phyloP scores from a whole-genome alignment of 2,113 vertebrate species.

The Strigops habroptila region DNA sequence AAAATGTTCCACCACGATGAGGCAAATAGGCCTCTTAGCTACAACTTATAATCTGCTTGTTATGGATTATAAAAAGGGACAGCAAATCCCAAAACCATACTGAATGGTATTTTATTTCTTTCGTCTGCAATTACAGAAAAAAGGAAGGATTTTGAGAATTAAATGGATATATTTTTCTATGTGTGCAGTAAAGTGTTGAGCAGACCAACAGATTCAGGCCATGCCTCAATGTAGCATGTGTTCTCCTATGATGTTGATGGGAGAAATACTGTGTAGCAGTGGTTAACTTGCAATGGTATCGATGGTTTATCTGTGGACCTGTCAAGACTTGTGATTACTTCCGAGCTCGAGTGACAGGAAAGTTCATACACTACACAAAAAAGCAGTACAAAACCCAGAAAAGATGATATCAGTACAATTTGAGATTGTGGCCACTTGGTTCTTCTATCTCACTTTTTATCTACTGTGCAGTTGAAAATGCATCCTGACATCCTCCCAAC shows the following conservation, averaged over 20 bases:
- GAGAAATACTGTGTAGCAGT: slow-evolving; percentile 40
- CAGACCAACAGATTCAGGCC: background rate
- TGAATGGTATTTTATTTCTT: background rate
- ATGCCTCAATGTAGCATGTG: background rate
- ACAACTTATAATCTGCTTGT: background rate
- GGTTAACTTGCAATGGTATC: slow-evolving; percentile 67
- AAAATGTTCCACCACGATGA: background rate
- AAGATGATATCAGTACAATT: background rate
- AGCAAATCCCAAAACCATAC: background rate
- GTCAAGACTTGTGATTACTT: slow-evolving; percentile 57
- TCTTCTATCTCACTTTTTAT: background rate
- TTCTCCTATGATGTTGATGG: slow-evolving; percentile 3
- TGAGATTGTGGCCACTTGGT: background rate
- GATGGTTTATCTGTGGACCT: slow-evolving; percentile 63
- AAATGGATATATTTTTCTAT: background rate
- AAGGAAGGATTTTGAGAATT: background rate
- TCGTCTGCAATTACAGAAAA: background rate
- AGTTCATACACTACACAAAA: slow-evolving; percentile 48
- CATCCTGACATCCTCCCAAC: background rate
- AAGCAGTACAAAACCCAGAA: slow-evolving; percentile 12
- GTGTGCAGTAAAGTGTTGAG: background rate
- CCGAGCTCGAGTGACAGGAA: slow-evolving; percentile 40
- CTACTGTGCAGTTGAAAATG: background rate
- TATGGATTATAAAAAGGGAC: background rate
- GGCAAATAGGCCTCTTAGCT: background rate